Conservation (phyloP, 1,140 invertebrate species). For the Orius insidiosus region DNA sequence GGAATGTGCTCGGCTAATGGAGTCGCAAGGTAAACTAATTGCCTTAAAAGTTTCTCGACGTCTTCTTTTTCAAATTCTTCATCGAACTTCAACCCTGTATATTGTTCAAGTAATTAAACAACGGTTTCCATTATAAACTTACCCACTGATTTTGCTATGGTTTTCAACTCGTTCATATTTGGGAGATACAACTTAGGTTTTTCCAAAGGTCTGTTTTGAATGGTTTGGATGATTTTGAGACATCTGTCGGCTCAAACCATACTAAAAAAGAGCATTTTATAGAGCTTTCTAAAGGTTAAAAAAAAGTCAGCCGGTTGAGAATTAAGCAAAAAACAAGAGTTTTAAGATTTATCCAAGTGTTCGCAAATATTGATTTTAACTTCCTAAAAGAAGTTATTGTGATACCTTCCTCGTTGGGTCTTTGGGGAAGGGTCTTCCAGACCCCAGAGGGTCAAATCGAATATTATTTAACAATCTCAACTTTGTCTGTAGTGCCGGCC, state of each 20-base stretch:
- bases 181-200: conserved; percentile 45
- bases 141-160: conserved; percentile 27
- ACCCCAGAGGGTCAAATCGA: too few species aligned
- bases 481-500: too few species aligned
- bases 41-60: conserved; percentile 9
- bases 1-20: conserved; percentile 14
- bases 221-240: conserved; percentile 36
- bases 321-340: not conserved
- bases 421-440: too few species aligned
- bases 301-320: conserved; percentile 7
- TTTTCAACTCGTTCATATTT: conserved; percentile 48
- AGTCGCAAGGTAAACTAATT: conserved; percentile 10
- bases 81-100: conserved; percentile 9
- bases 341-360: too few species aligned
- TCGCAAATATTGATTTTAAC: too few species aligned
- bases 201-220: conserved; percentile 29
- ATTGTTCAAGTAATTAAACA: not conserved
- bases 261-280: too few species aligned
- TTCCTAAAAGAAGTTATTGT: too few species aligned
- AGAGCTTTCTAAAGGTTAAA: too few species aligned
- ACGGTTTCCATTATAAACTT: not conserved
- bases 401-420: too few species aligned
- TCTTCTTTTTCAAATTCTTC: conserved; percentile 5
- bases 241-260: conserved; percentile 51
- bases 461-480: too few species aligned